Evolutionary conservation across 2,797 vertebrate species (phyloP), one percentile per base, ranked within the genome.

Genomic region (Eleutherodactylus coqui): DNA sequence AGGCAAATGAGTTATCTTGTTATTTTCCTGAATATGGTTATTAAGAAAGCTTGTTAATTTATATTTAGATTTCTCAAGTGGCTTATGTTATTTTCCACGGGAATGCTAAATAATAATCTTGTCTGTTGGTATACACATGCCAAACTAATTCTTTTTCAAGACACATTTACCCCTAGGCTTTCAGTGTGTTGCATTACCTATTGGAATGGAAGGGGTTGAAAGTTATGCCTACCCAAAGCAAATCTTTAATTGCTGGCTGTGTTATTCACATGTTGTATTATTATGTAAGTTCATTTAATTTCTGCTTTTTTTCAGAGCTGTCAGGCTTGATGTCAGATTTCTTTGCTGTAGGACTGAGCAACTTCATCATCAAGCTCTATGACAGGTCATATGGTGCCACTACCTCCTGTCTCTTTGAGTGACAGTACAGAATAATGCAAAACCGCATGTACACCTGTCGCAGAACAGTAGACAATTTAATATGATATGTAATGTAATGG

Each of bases 1-100:
- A 84, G 83, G 82, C 76, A 87, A 87, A 87, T 84, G 76, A 87
- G 86, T 87, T 87, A 87, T 87, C 86, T 80, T 84, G 86, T 84
- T 79, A 84, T 87, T 84, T 84, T 62, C 73, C 76, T 87, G 82
- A 87, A 84, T 84, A 87, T 79, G 32, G 77, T 84, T 84, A 80
- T 84, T 84, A 79, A 84, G 82, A 87, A 58, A 80, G 86, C 86
- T 84, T 84, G 86, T 87, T 87, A 84, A 87, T 87, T 87, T 87
- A 87, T 87, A 84, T 87, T 87, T 87, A 84, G 82, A 87, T 87
- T 87, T 87, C 86, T 87, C 86, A 75, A 62, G 86, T 84, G 86
- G 77, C 78, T 87, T 84, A 87, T 73, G 82, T 84, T 87, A 80
- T 84, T 73, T 84, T 87, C 76, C 82, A 79, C 67, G 55, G 86